Conservation (phyloP, 1,140 invertebrate species). For the Uloborus diversus region DNA sequence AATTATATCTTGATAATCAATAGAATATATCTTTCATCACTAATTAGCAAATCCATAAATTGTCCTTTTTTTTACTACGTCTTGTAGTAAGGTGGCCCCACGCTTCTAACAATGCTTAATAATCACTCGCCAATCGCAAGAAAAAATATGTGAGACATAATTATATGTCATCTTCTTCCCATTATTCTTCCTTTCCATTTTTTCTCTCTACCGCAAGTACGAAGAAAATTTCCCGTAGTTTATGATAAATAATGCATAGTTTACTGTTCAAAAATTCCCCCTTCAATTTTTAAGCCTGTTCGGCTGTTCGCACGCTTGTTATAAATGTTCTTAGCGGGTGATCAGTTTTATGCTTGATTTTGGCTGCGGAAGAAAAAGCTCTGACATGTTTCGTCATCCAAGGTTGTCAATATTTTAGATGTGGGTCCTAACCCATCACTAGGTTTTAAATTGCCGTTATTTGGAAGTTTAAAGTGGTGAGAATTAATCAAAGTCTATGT, state of each 20-base stretch:
- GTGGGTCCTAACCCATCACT: background rate
- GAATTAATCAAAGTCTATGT: slow-evolving; percentile 7
- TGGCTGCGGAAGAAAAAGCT: background rate
- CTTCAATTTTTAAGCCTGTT: slow-evolving; percentile 33
- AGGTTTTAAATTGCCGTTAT: background rate
- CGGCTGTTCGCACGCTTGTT: slow-evolving; percentile 38
- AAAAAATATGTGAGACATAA: slow-evolving; percentile 37
- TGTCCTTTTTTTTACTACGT: slow-evolving; percentile 38
- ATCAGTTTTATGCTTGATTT: slow-evolving; percentile 38
- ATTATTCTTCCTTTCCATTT: slow-evolving; percentile 45
- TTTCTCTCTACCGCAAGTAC: slow-evolving; percentile 21
- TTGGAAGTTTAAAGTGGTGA: background rate
- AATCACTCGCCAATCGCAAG: slow-evolving; percentile 24
- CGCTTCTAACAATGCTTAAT: slow-evolving; percentile 46
- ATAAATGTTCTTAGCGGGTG: slow-evolving; percentile 39
- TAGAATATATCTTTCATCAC: slow-evolving; percentile 52
- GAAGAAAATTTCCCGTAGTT: slow-evolving; percentile 33
- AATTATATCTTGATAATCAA: slow-evolving; percentile 51
- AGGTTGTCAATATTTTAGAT: slow-evolving; percentile 26
- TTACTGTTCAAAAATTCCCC: slow-evolving; percentile 37
- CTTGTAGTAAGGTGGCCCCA: slow-evolving; percentile 34
- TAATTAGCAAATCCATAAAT: slow-evolving; percentile 53
- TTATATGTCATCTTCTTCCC: slow-evolving; percentile 51
- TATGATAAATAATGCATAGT: slow-evolving; percentile 47
- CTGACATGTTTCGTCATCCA: slow-evolving; percentile 36